Evolutionary conservation across 2,797 vertebrate genomes (phyloP).

Genomic region (Danionella dracula): DNA sequence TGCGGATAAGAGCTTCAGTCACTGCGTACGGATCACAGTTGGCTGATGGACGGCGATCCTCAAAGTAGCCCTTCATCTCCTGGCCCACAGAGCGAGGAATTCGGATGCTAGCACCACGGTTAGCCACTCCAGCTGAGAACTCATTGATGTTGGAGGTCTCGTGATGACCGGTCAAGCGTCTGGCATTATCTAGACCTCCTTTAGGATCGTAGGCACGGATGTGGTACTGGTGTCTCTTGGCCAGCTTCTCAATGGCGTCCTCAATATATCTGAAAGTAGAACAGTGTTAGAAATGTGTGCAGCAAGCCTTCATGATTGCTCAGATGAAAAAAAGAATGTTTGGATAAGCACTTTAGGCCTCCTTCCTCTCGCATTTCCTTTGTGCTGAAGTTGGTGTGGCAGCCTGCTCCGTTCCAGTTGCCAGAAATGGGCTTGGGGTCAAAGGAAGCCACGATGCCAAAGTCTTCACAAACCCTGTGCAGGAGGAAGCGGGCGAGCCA

Average conservation of each 20-base stretch:
- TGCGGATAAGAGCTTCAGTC: slow-evolving; percentile 90
- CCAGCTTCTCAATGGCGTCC: slow-evolving; percentile 87
- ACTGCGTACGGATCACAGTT: slow-evolving; percentile 93
- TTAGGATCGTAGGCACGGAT: slow-evolving; percentile 94
- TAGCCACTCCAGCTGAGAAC: slow-evolving; percentile 93
- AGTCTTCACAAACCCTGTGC: slow-evolving; percentile 93
- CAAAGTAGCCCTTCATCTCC: slow-evolving; percentile 93
- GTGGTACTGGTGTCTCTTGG: slow-evolving; percentile 89
- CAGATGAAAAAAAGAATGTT: no score
- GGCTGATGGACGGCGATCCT: slow-evolving; percentile 93
- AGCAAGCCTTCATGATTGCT: not conserved
- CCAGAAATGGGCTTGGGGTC: slow-evolving; percentile 96
- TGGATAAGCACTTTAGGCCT: slow-evolving; percentile 91
- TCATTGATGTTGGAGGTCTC: slow-evolving; percentile 96
- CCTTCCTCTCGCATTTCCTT: slow-evolving; percentile 91
- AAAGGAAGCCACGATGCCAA: slow-evolving; percentile 87
- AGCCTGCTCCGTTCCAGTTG: slow-evolving; percentile 97
- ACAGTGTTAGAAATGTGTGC: not conserved
- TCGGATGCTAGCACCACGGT: slow-evolving; percentile 91
- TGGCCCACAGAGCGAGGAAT: slow-evolving; percentile 89
- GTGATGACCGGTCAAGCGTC: slow-evolving; percentile 86
- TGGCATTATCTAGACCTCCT: slow-evolving; percentile 91
- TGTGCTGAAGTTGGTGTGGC: slow-evolving; percentile 97
- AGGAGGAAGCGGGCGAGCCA: slow-evolving; percentile 94
- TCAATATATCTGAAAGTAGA: slow-evolving; percentile 79